phyloP scores from a whole-genome alignment of 53 echinoderm and acorn worm genomes.

The Echinarachnius parma region DNA sequence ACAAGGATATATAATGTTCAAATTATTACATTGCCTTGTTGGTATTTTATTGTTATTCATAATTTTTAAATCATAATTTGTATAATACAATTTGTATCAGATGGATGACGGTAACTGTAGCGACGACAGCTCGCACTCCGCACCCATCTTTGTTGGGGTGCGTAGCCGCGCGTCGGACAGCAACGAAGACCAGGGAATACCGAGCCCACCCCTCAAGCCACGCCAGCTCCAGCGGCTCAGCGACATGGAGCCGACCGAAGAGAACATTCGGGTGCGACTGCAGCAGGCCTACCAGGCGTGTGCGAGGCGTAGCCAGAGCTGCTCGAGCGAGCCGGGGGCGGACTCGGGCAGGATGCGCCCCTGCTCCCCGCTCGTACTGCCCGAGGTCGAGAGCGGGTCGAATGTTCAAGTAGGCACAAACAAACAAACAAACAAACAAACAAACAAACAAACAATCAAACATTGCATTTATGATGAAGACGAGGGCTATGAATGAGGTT shows the following conservation, averaged over 20 bases:
- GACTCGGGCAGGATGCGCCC: conserved; percentile 18
- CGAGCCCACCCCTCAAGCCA: conserved; percentile 30
- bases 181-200: conserved; percentile 22
- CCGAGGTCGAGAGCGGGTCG: conserved; percentile 25
- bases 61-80: too few species aligned
- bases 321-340: conserved; percentile 36
- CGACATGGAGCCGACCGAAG: conserved; percentile 39
- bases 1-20: too few species aligned
- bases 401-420: conserved; percentile 27
- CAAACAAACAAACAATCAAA: too few species aligned
- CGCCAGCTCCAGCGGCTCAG: conserved; percentile 41
- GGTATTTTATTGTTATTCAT: too few species aligned
- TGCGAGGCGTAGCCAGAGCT: conserved; percentile 44
- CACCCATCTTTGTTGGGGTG: conserved; percentile 9
- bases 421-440: too few species aligned
- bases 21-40: too few species aligned
- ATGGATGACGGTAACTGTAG: conserved; percentile 20
- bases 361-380: conserved; percentile 31
- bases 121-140: conserved; percentile 19
- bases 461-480: too few species aligned
- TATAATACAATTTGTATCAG: too few species aligned
- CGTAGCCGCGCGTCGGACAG: conserved; percentile 21
- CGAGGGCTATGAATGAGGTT: too few species aligned
- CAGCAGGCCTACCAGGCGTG: not conserved
- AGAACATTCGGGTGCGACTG: not conserved